phyloP scores from a whole-genome alignment of 2,888 invertebrate genomes.

The Ornithoptera priamus region DNA sequence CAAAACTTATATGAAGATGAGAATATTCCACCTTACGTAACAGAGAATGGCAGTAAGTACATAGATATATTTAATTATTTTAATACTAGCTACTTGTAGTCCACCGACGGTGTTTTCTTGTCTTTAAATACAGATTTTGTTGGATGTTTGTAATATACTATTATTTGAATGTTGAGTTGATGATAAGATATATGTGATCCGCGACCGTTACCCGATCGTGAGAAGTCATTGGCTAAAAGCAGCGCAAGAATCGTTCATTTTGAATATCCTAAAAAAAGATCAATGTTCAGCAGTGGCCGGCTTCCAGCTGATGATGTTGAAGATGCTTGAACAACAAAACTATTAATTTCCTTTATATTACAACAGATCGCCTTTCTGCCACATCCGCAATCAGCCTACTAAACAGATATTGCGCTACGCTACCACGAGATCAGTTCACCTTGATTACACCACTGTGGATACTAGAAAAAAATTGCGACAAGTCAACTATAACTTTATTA shows the following conservation, averaged over 20 bases:
- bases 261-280: background rate
- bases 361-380: slow-evolving; percentile 71
- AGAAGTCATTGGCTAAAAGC: too few species aligned
- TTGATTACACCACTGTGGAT: slow-evolving; percentile 67
- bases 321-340: slow-evolving; percentile 25
- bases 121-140: background rate
- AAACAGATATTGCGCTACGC: slow-evolving; percentile 88
- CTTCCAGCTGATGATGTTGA: slow-evolving; percentile 33
- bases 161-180: too few species aligned
- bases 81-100: background rate
- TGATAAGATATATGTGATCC: too few species aligned
- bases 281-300: slow-evolving; percentile 36
- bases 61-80: background rate
- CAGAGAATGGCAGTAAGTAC: slow-evolving; percentile 55
- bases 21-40: slow-evolving; percentile 75
- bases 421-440: slow-evolving; percentile 91
- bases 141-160: too few species aligned
- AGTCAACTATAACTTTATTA: slow-evolving; percentile 75
- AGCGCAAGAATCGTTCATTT: too few species aligned
- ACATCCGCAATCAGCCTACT: slow-evolving; percentile 84
- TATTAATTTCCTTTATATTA: background rate
- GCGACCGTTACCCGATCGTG: too few species aligned
- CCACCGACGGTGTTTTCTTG: background rate
- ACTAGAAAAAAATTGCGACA: slow-evolving; percentile 38
- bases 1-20: slow-evolving; percentile 75